Conservation (phyloP, 2,113 vertebrate species). For the Ochotona princeps region DNA sequence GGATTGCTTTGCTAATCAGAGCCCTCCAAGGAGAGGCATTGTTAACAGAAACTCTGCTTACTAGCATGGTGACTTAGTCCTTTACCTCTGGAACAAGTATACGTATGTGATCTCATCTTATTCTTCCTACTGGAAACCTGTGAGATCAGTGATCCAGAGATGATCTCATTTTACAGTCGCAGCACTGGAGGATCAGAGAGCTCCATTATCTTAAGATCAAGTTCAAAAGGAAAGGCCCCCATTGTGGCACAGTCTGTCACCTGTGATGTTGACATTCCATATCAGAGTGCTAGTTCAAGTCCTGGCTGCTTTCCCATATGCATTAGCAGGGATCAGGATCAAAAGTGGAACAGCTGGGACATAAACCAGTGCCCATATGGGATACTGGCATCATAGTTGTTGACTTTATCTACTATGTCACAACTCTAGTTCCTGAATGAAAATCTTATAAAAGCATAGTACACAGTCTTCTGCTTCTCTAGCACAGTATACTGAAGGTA, state of each 20-base stretch:
- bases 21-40: background rate
- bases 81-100: background rate
- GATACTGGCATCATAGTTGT: too few relatives aligned
- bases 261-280: too few relatives aligned
- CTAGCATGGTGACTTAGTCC: background rate
- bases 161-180: background rate
- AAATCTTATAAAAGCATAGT: slow-evolving; percentile 3
- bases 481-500: background rate
- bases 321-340: too few relatives aligned
- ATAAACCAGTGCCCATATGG: too few relatives aligned
- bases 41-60: background rate
- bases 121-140: background rate
- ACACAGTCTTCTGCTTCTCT: background rate
- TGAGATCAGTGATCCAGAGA: background rate
- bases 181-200: background rate
- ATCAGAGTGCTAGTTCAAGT: too few relatives aligned
- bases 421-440: background rate
- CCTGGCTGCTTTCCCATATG: too few relatives aligned
- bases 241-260: too few relatives aligned
- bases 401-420: too few relatives aligned
- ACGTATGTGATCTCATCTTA: background rate
- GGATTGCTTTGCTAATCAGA: background rate
- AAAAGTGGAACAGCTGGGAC: too few relatives aligned
- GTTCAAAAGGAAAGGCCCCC: too few relatives aligned
- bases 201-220: background rate